A percentile compares a stretch with the other conserved stretches of the same genome.
phyloP scores from a whole-genome alignment of 2,888 invertebrate species.

The Drosophila suboccidentalis region DNA sequence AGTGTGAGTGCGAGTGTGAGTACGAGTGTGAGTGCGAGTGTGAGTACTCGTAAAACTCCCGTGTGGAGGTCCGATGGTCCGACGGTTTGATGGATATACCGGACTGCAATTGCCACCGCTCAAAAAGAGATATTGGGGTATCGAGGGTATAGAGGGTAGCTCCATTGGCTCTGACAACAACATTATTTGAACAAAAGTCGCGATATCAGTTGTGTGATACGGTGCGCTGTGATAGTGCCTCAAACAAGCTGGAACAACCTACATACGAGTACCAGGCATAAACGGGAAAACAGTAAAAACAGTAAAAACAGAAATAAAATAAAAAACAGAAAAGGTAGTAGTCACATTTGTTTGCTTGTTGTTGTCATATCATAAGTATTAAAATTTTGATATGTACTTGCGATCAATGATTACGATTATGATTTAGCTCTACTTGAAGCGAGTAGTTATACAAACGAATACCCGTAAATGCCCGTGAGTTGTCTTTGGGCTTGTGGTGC shows the following conservation, averaged over 20 bases:
- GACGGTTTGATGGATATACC: constrained; percentile 12
- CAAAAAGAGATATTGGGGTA: not conserved
- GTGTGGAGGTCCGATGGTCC: constrained; percentile 18
- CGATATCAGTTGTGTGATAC: constrained; percentile 62
- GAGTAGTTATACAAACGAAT: not conserved
- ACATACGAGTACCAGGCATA: constrained; percentile 27
- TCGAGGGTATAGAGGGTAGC: constrained; percentile 4
- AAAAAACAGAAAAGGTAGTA: constrained; percentile 16
- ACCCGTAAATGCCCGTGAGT: not conserved
- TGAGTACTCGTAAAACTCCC: constrained; percentile 39
- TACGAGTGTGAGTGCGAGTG: too few species aligned
- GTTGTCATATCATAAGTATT: constrained; percentile 44
- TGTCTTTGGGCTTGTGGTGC: constrained; percentile 21
- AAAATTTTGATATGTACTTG: constrained; percentile 53
- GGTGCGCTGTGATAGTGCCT: constrained; percentile 53
- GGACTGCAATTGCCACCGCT: constrained; percentile 28
- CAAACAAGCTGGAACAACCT: constrained; percentile 49
- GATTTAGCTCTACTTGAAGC: constrained; percentile 36
- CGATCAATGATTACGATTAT: constrained; percentile 62
- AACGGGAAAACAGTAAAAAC: not conserved
- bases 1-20: too few species aligned
- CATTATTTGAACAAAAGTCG: constrained; percentile 58
- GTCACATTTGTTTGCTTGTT: constrained; percentile 39
- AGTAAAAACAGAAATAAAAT: too few species aligned
- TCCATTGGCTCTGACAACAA: constrained; percentile 37